Conservation (phyloP, 2,888 invertebrate species). For the Dicranocentrus wangi region DNA sequence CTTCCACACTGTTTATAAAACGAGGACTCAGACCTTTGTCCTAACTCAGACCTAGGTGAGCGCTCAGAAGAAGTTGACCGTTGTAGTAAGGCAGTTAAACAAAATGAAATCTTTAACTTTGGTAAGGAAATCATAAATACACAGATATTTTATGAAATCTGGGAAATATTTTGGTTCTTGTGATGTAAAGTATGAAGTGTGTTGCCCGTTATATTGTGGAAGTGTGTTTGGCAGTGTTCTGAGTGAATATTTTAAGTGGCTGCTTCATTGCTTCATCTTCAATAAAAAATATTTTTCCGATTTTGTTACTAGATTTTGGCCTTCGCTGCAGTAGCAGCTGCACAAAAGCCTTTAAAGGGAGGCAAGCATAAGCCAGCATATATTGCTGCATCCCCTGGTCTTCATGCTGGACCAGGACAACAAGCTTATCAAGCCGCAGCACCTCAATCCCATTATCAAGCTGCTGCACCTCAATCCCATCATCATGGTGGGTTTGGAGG, state of each 20-base stretch:
- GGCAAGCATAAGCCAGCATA: conserved; percentile 56
- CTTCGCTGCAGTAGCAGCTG: conserved; percentile 60
- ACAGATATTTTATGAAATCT: conserved; percentile 1
- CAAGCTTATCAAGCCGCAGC: conserved; percentile 38
- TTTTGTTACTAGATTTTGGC: conserved; percentile 54
- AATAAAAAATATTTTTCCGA: conserved; percentile 1
- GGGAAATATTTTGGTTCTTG: too few relatives aligned
- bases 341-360: conserved; percentile 65
- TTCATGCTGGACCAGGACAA: conserved; percentile 14
- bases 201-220: neutral
- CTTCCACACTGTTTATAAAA: conserved; percentile 51
- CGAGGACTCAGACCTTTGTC: conserved; percentile 42
- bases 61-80: conserved; percentile 16
- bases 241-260: too few relatives aligned
- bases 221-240: neutral
- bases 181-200: too few relatives aligned
- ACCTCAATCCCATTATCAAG: conserved; percentile 41
- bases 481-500: conserved; percentile 33
- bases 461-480: conserved; percentile 27
- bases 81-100: conserved; percentile 4
- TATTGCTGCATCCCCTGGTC: conserved; percentile 42
- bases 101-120: conserved; percentile 54
- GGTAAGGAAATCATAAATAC: conserved; percentile 36
- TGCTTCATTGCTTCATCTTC: too few relatives aligned
- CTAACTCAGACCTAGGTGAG: conserved; percentile 32